A percentile compares a stretch with the other conserved stretches of the same genome.
Evolutionary conservation across 1,140 invertebrate genomes (phyloP).

Genomic region (Hetaerina americana): DNA sequence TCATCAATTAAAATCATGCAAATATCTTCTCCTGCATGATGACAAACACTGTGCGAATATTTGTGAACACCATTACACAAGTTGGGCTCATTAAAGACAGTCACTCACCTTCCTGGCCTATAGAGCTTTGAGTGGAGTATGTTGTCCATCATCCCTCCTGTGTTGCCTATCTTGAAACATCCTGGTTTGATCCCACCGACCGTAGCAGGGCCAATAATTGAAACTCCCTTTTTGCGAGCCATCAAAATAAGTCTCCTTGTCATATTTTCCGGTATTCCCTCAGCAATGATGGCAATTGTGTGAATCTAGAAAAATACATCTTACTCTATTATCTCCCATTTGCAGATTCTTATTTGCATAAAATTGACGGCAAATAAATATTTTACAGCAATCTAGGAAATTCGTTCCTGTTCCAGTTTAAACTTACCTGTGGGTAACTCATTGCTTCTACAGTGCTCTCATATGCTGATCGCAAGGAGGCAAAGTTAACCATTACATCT

Average conservation of each 20-base stretch:
- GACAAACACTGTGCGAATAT: background rate
- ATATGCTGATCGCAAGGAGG: conserved; percentile 93
- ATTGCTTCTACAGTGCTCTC: conserved; percentile 92
- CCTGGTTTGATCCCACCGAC: conserved; percentile 97
- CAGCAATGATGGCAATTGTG: conserved; percentile 97
- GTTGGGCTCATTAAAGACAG: conserved; percentile 12
- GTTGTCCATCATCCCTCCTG: conserved; percentile 99
- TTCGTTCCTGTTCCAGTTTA: background rate
- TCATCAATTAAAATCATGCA: conserved; percentile 11
- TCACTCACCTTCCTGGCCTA: conserved; percentile 60
- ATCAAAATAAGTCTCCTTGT: conserved; percentile 87
- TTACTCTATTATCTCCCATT: too few relatives aligned
- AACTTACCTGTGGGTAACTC: conserved; percentile 64
- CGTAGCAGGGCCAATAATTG: conserved; percentile 93
- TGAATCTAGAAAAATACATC: conserved; percentile 54
- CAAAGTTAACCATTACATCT: conserved; percentile 97
- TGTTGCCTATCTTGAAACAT: conserved; percentile 99
- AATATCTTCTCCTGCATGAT: background rate
- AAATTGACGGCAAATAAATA: too few relatives aligned
- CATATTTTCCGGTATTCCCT: conserved; percentile 97
- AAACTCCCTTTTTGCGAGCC: conserved; percentile 67
- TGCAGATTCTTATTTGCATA: too few relatives aligned
- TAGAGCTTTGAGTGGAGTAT: conserved; percentile 96
- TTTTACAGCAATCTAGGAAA: background rate
- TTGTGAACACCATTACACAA: background rate